phyloP scores from a whole-genome alignment of 53 echinoderm and acorn worm species.

The Glandiceps talaboti region DNA sequence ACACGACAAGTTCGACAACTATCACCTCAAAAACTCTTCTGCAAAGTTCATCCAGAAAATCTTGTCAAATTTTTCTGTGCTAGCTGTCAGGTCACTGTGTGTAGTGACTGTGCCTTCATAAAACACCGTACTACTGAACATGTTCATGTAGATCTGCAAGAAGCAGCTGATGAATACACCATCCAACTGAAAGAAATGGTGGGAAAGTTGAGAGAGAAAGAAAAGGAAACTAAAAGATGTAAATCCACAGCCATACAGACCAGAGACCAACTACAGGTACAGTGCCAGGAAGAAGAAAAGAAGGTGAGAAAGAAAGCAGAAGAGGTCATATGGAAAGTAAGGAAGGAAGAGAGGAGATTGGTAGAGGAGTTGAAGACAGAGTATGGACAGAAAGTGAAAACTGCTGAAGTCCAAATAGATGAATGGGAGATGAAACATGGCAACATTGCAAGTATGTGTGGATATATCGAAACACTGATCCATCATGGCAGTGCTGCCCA shows the following conservation, averaged over 20 bases:
- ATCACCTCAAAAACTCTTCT: neutral
- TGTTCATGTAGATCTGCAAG: neutral
- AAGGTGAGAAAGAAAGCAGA: neutral
- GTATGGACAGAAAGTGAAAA: no score
- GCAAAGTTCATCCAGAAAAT: neutral
- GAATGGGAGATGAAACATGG: no score
- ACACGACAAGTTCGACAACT: neutral
- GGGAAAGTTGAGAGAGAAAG: neutral
- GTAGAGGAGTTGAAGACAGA: no score
- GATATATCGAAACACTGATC: no score
- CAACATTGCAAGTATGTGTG: no score
- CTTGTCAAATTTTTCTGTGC: neutral
- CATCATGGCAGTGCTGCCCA: no score
- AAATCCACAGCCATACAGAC: neutral
- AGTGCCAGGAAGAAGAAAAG: no score
- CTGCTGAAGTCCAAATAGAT: no score
- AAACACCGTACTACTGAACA: neutral
- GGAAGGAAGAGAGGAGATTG: neutral
- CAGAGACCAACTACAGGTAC: neutral
- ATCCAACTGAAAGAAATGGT: neutral
- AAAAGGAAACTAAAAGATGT: neutral
- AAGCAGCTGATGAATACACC: neutral
- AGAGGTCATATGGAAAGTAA: neutral
- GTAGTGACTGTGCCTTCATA: neutral
- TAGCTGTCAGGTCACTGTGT: neutral